A percentile compares a stretch with the other conserved stretches of the same genome.
Evolutionary conservation across 2,797 vertebrate genomes (phyloP).

Genomic region (Sylvilagus floridanus): DNA sequence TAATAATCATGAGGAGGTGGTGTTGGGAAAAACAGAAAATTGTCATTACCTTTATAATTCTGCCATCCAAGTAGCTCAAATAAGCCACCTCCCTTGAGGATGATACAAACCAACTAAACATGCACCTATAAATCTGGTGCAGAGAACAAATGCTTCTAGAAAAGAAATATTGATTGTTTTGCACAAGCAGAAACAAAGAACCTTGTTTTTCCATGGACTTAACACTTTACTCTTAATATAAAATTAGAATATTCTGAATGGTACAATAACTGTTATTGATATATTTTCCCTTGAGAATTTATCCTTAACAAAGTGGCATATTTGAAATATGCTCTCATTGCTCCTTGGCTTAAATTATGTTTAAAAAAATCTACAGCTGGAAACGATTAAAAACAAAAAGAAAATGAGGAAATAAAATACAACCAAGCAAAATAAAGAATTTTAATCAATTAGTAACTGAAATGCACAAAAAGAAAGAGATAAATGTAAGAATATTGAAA

Average conservation of each 20-base stretch:
- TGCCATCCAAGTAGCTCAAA: neutral
- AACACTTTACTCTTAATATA: slow-evolving; percentile 15
- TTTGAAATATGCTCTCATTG: slow-evolving; percentile 38
- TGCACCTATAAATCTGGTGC: slow-evolving; percentile 42
- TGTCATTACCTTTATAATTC: slow-evolving; percentile 46
- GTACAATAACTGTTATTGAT: slow-evolving; percentile 16
- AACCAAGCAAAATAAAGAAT: neutral
- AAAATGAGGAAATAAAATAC: neutral
- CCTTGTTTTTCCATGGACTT: slow-evolving; percentile 6
- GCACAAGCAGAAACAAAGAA: neutral
- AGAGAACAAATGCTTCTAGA: slow-evolving; percentile 10
- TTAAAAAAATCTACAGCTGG: slow-evolving; percentile 33
- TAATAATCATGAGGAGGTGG: neutral
- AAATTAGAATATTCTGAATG: slow-evolving; percentile 42
- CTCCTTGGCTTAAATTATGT: slow-evolving; percentile 5
- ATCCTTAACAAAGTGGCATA: neutral
- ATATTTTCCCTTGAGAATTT: slow-evolving; percentile 18
- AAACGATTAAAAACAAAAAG: neutral
- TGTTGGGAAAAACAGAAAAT: neutral
- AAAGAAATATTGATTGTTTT: slow-evolving; percentile 63
- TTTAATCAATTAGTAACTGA: neutral
- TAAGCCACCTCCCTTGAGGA: slow-evolving; percentile 49
- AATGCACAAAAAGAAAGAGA: neutral
- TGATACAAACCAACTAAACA: slow-evolving; percentile 53
- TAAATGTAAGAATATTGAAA: neutral